Base-by-base conservation (phyloP, 23 tunicate genomes). In the Trididemnum clinides region DNA sequence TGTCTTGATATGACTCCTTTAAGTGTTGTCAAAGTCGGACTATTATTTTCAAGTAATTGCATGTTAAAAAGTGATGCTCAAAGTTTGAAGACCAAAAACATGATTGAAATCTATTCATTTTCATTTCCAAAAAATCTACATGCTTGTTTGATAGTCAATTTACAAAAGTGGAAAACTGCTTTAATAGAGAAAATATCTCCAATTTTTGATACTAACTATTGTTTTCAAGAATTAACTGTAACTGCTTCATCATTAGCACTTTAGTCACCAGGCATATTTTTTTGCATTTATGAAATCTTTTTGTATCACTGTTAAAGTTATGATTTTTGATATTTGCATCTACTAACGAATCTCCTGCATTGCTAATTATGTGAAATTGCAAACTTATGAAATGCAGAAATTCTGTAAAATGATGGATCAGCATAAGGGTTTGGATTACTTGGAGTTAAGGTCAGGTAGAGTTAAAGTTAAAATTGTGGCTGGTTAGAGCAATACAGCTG, bases 101-200 rank as follows among this genome's bases (percentile, higher is more conserved):
- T 2, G 3, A 12, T 10, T 73, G 81, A 85, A 22, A 85, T 85
- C 2, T 73, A 57, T 57, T 73, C 88, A 4, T 85, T 85, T 85
- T 71, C 82, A 6, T 59, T 39, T 59, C 88, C 88, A 5, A 2
- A 73, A 33, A 1, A 1, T 74, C 37, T 85, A 74, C 20, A 31
- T 1, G 1, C 57, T 73, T 30, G 1, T 29, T 57, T 85, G 26
- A 73, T 34, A 28, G 15, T 38, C 0, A 26, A 30, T 49, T 44
- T 83, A 28, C 37, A 50, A 27, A 65, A 54, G 15, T 85, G 82
- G 82, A 85, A 73, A 85, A 32, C 33, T 26, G 58, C 12, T 0
- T 4, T 74, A 4, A 51, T 2, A 29, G n/a, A 1, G 28, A 83
- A 49, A 34, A 20, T 70, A 50, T n/a, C 33, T 3, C 20, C 26